Conservation (phyloP, 2,113 vertebrate genomes). For the Colinus virginianus region DNA sequence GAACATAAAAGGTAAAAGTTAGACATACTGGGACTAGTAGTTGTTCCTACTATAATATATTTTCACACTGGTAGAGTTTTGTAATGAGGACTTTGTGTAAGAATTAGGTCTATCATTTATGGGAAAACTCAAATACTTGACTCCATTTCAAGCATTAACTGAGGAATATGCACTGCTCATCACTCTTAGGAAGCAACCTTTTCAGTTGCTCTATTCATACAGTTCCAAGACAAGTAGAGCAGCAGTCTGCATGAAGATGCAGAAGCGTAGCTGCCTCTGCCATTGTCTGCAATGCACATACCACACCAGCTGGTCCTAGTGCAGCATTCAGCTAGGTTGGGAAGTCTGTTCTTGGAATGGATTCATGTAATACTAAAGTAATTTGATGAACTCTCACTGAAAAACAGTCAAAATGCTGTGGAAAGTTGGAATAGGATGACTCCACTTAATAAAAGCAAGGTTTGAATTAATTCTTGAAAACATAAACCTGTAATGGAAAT, state of each 20-base stretch:
- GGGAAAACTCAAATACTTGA: neutral
- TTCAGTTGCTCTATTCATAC: neutral
- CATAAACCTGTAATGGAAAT: neutral
- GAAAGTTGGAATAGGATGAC: accelerated
- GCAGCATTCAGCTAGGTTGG: neutral
- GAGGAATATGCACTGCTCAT: neutral
- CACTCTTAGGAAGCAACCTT: neutral
- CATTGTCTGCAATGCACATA: accelerated
- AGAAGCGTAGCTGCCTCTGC: neutral
- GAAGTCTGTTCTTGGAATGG: neutral
- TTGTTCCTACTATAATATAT: neutral
- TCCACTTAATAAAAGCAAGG: neutral
- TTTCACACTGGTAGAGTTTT: neutral
- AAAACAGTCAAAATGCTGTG: accelerated
- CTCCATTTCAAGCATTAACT: neutral
- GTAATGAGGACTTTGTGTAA: neutral
- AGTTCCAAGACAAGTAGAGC: neutral
- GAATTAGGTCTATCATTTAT: neutral
- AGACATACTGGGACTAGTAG: neutral
- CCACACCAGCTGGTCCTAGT: neutral
- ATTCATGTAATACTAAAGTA: neutral
- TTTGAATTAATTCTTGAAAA: neutral
- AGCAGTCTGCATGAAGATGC: accelerated
- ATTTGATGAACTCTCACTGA: neutral
- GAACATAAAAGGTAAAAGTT: neutral